Evolutionary conservation across 1,140 invertebrate species (phyloP), one percentile per base, ranked within the genome.

Genomic region (Penaeus indicus): DNA sequence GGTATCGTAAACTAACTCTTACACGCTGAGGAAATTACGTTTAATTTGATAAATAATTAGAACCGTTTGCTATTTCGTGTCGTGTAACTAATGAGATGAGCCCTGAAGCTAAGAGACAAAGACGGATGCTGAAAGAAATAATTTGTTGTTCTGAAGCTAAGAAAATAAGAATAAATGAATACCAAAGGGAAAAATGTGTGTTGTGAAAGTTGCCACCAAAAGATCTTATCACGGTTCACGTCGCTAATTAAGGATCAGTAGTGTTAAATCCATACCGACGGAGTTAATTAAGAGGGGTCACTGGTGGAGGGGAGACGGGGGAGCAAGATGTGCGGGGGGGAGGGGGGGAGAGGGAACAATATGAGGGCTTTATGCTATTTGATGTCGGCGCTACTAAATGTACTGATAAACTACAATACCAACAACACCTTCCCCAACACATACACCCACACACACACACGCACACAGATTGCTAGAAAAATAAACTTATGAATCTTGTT

Each of bases 31-130:
- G 19, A 64, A 80, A 86, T 79, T 86, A 80, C 61, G 85, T 22
- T 79, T 86, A 86, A 86, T 79, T 63, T 86, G 60, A 86, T 79
- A 86, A 75, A 64, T 86, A 86, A 86, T 86, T 86, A 62, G 32
- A n/a, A 75, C 79, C 85, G 85, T 86, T 86, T 86, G 54, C 75
- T 63, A 86, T 86, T 86, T 86, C 85, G 79, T 86, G 62, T 77
- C 85, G 27, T 67, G 85, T 86, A 78, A 63, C 61, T 83, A 83
- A 86, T 86, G 85, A 86, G 85, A 80, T 79, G 85, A 80, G 85
- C 75, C 85, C 75, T n/a, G 81, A 64, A 62, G 25, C 54, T 16
- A 62, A 83, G 81, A 25, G 81, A 83, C 54, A 25, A 38, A 13
- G 32, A 27, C 32, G 32, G 32, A 32, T 7, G 7, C 16, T 54